Evolutionary conservation across 2,888 invertebrate genomes (phyloP), one percentile per base, ranked within the genome.

Genomic region (Drosophila villosipedis): DNA sequence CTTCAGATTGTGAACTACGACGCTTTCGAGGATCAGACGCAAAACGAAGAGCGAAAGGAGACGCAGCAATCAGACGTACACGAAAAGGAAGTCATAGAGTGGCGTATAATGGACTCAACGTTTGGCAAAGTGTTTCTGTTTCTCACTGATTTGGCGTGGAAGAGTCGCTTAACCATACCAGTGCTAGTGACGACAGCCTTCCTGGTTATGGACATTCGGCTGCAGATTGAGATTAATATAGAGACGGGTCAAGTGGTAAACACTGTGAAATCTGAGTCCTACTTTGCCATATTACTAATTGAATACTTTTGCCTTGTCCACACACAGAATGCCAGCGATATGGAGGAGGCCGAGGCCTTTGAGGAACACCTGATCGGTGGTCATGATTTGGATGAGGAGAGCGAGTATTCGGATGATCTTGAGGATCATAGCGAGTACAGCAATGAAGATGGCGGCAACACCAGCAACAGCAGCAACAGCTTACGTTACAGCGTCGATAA

Each of bases 101-200:
- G 49, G 6, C 37, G 35, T 53, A 84, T 43, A 71, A 93, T 93
- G 94, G 74, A 94, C 84, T 89, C 93, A 82, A 84, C 94, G 91
- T 92, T 93, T 75, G 93, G 93, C 16, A 93, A 94, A 74, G 93
- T 94, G 19, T 93, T 96, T 73, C 91, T 96, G 62, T 96, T 96
- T 91, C 94, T 96, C 78, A 94, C 96, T 43, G 95, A 95, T 77
- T 93, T 96, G 80, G 96, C 96, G 3, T 96, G 96, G 96, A 95
- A 95, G 76, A 95, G 95, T 55, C 94, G 96, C 49, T 94, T 95
- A 72, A 94, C 95, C 58, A 93, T 96, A 58, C 96, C 96, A 0
- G 93, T 96, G 47, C 92, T 96, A 16, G 95, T 96, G 55, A 94
- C 95, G 14, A 94, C 96, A 14, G 95, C 95, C 22, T 95, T 96